Percentiles rank a stretch among this genome's conserved stretches.
phyloP scores from a whole-genome alignment of 2,888 invertebrate species.

The Seira sanloemensis region DNA sequence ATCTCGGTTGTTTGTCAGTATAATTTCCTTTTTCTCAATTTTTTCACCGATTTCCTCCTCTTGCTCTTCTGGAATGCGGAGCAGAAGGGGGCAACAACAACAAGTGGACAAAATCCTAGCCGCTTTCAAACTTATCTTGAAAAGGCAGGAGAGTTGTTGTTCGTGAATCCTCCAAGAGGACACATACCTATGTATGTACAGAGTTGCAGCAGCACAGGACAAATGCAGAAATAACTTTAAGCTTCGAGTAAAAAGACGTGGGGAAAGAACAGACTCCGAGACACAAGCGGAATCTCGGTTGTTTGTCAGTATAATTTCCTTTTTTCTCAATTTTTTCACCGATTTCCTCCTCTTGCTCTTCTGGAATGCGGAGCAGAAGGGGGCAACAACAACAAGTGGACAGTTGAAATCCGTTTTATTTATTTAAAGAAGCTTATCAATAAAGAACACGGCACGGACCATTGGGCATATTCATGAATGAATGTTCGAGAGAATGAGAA shows the following conservation, averaged over 20 bases:
- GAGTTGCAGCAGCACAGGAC: no score
- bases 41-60: neutral
- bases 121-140: neutral
- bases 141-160: neutral
- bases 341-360: neutral
- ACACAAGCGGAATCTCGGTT: neutral
- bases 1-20: slow-evolving; percentile 11
- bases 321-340: neutral
- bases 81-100: neutral
- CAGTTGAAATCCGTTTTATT: slow-evolving; percentile 6
- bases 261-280: neutral
- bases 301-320: slow-evolving; percentile 3
- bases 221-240: no score
- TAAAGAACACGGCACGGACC: slow-evolving; percentile 1
- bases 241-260: neutral
- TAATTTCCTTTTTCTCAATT: neutral
- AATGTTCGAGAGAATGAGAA: neutral
- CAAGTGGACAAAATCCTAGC: neutral
- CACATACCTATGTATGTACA: no score
- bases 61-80: no score
- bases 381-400: slow-evolving; percentile 12
- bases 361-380: neutral
- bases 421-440: slow-evolving; percentile 11
- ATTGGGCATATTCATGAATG: neutral
- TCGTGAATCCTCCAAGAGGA: neutral